Percentiles rank a stretch among this genome's conserved stretches.
These are phyloP conservation scores for Eurytoma adleriae DNA, from an alignment of 2,888 invertebrate species.

Conservation along the genomic window DNA sequence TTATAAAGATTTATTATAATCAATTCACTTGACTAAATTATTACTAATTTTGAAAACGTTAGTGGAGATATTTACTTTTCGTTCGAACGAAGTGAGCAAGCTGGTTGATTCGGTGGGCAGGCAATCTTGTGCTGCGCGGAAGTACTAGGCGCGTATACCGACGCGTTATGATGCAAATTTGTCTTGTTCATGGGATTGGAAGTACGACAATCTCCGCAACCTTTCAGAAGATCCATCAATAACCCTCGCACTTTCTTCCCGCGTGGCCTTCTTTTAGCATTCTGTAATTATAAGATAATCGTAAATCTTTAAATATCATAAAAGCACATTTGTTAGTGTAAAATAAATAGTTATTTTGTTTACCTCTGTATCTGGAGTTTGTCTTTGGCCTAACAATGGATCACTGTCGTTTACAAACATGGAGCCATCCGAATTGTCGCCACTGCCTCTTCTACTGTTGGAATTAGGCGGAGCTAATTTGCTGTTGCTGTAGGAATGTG, in stretches of 20 bases:
- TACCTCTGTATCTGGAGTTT: slow-evolving; percentile 64
- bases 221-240: slow-evolving; percentile 68
- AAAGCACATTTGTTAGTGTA: no score
- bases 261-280: slow-evolving; percentile 67
- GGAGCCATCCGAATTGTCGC: slow-evolving; percentile 49
- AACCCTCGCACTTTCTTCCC: slow-evolving; percentile 69
- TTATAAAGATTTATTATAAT: background rate
- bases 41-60: background rate
- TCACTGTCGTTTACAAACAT: slow-evolving; percentile 62
- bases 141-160: slow-evolving; percentile 54
- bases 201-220: slow-evolving; percentile 69
- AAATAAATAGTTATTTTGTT: slow-evolving; percentile 23
- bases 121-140: slow-evolving; percentile 47
- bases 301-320: background rate
- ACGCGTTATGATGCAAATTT: slow-evolving; percentile 18
- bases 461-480: slow-evolving; percentile 49
- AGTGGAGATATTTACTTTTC: slow-evolving; percentile 56
- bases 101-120: slow-evolving; percentile 46
- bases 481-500: slow-evolving; percentile 56
- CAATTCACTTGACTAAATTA: background rate
- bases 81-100: slow-evolving; percentile 52
- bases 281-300: slow-evolving; percentile 57
- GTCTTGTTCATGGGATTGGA: slow-evolving; percentile 56
- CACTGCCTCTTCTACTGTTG: slow-evolving; percentile 35
- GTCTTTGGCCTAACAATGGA: slow-evolving; percentile 60